These are phyloP conservation scores for Glossosoma conforme DNA, from an alignment of 1,140 invertebrate genomes.

Conservation along the genomic window DNA sequence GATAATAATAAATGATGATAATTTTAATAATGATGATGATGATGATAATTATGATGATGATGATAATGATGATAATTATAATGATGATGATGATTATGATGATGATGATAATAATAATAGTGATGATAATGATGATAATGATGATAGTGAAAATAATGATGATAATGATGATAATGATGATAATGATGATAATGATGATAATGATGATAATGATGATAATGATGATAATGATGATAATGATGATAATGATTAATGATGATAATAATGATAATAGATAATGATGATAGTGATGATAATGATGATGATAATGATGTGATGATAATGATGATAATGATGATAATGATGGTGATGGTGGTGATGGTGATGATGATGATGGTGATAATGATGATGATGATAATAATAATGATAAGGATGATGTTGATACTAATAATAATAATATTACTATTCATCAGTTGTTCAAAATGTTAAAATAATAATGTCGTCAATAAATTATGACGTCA, in stretches of 20 bases:
- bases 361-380: no score
- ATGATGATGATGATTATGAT: background rate
- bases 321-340: background rate
- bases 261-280: background rate
- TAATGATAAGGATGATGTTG: no score
- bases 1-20: background rate
- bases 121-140: background rate
- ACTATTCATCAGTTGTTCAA: no score
- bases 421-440: no score
- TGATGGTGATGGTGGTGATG: no score
- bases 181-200: constrained; percentile 1
- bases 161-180: background rate
- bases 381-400: no score
- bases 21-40: background rate
- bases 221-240: background rate
- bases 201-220: background rate
- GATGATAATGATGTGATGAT: background rate
- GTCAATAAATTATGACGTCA: no score
- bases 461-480: no score
- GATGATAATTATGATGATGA: background rate
- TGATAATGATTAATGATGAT: background rate
- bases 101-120: background rate
- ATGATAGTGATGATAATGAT: background rate
- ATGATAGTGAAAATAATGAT: background rate
- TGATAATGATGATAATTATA: background rate